Base-by-base conservation (phyloP, 2,113 vertebrate species). In the Rutilus rutilus region DNA sequence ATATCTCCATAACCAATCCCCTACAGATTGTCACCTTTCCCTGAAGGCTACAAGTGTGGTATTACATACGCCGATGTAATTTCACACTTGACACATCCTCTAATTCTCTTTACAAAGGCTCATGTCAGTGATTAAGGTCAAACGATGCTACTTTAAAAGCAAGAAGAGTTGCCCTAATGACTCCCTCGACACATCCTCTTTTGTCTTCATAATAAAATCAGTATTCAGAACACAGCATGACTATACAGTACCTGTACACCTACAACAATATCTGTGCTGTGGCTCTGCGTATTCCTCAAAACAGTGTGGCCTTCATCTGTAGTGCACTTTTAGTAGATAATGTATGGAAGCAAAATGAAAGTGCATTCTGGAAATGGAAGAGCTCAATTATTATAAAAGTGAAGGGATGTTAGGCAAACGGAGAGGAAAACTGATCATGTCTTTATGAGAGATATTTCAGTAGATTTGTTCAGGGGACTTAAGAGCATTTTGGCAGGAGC, bases 81-180 rank as follows among this genome's bases (percentile, higher is more conserved):
- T 86, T 86, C 54, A 82, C 78, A 86, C 57, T 80, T 76, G 85
- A 82, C 25, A 82, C 42, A 36, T 86, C 15, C 19, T 57, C 25
- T 82, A 69, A 59, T n/a, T 80, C 27, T 80, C 78, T 64, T 82
- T 71, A 82, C 65, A 50, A 73, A 81, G 78, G n/a, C 23, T 47
- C 14, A 52, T 36, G 78, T 25, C 52, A 81, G 57, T 80, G 82
- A 82, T 82, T 86, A 74, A 86, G 85, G 85, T 86, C 67, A 86
- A 81, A 45, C 27, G 14, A 9, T 78, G 60, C 65, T 64, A 42
- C 78, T 64, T 80, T 64, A 64, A 80, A 80, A 25, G 39, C 78
- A 64, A 42, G 59, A 64, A n/a, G 57, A 42, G 78, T 62, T 19
- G n/a, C 57, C 57, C 78, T 80, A 45, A 80, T 80, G 59, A 45